These are phyloP conservation scores for Goniozus legneri DNA, from an alignment of 1,140 invertebrate genomes.

Conservation along the genomic window DNA sequence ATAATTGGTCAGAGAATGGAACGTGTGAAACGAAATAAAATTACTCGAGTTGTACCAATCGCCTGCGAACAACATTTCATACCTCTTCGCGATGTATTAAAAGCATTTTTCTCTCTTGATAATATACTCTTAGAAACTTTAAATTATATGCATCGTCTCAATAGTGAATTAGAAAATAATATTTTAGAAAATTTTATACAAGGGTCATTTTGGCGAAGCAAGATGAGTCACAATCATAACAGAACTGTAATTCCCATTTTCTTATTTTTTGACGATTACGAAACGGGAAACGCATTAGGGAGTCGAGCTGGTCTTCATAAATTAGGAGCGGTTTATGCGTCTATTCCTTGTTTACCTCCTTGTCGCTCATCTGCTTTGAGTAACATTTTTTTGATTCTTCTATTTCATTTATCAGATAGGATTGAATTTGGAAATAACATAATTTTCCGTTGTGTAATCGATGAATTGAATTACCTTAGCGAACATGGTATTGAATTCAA, in stretches of 20 bases:
- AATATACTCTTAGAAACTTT: background rate
- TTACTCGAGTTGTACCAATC: background rate
- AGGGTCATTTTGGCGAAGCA: background rate
- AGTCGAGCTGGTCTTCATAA: constrained; percentile 19
- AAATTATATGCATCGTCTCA: background rate
- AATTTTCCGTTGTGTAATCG: constrained; percentile 40
- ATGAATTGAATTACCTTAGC: constrained; percentile 15
- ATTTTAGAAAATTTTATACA: background rate
- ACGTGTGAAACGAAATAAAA: background rate
- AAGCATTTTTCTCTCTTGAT: background rate
- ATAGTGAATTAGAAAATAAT: too few relatives aligned
- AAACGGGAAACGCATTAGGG: constrained; percentile 25
- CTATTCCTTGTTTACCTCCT: constrained; percentile 23
- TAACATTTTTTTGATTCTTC: constrained; percentile 23
- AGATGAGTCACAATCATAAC: background rate
- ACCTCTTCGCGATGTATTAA: background rate
- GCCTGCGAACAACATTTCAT: background rate
- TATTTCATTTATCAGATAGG: constrained; percentile 25
- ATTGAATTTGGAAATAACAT: constrained; percentile 23
- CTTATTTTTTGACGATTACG: constrained; percentile 20
- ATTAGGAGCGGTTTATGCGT: constrained; percentile 26
- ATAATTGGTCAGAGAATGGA: background rate
- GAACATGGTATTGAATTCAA: constrained; percentile 9
- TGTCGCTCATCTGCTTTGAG: constrained; percentile 14
- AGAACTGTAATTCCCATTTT: background rate